Evolutionary conservation across 2,797 vertebrate species (phyloP), one percentile per base, ranked within the genome.

Genomic region (Amblyraja radiata): DNA sequence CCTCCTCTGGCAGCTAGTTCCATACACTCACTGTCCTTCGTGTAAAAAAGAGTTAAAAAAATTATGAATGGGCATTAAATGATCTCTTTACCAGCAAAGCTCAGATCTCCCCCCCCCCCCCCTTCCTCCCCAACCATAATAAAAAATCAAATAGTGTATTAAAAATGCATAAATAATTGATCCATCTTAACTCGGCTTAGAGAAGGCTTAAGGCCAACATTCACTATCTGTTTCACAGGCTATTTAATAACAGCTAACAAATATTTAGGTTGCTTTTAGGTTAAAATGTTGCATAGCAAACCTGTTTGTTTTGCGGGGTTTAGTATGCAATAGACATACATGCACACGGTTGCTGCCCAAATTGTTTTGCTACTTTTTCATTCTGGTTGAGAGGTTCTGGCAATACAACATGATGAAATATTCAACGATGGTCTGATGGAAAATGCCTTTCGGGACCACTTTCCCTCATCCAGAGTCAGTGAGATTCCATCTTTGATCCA

Each of bases 371-470:
- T 96, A 94, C 96, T 96, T 94, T 95, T 96, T 97, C 96, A 97
- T 97, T 97, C 97, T 95, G 95, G 96, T 96, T 95, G 96, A 98
- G 96, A 95, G 95, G 95, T 95, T 97, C 95, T 94, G 94, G 96
- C 97, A 97, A 97, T 96, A 97, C 96, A 96, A 95, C 94, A 94
- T 96, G 95, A 97, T 96, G 96, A 97, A 97, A 97, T 97, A 97
- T 97, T 97, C 97, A 97, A 96, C 93, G 90, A 93, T 95, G 95
- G 94, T 93, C 94, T 7, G 5, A 93, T 94, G 93, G 93, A 94
- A 95, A 93, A 39, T 61, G 93, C 94, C 95, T 95, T 95, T 93
- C 76, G 95, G 95, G 95, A 95, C 93, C 68, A 73, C 95, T 88
- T 71, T 93, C 94, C 94, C 95, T 93, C 94, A 95, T 96, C 93